Base-by-base conservation (phyloP, 2,888 invertebrate species). In the Argyresthia goedartella region DNA sequence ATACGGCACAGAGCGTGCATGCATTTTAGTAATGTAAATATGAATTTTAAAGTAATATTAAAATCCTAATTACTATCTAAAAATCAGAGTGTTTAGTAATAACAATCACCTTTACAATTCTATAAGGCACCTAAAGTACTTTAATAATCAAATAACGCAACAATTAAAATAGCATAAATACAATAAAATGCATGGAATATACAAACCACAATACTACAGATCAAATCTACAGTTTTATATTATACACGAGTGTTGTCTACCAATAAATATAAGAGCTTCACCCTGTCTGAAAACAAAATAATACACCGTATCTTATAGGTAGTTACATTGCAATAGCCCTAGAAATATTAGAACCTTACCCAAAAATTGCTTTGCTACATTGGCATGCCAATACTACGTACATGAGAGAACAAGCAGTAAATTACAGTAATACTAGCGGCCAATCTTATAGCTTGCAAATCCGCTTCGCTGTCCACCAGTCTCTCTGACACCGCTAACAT, bases 1-100 rank as follows among this genome's bases (percentile, higher is more conserved):
- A 77, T 78, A 71, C 71, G 64, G 81, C 80, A 80, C 80, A 72
- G 66, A 70, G 76, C 76, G 81, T 76, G 85, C 85, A 85, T 85
- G 85, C 73, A 71, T 80, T 76, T 47, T 77, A 73, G 72, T 70
- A 69, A 13, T 76, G 71, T 76, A 79, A 66, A 75, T 76, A 76
- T 68, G 60, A 48, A 48, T 36, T 35, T 35, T 48, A 48, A 10
- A 34, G 11, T 43, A 13, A 25, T 10, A 25, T 25, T 25, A 16
- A 16, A n/a, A 34, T 6, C 64, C 25, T 71, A 76, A 74, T 64
- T 69, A 13, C 13, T 14, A 44, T 15, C 11, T 25, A 25, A 33
- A 10, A 46, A 46, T 8, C 14, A 41, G 13, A 42, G 49, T 49
- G 16, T 49, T 49, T 49, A 49, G 50, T 8, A 33, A 50, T 50